These are phyloP conservation scores for Asarcornis scutulata DNA, from an alignment of 2,113 vertebrate species.

Conservation along the genomic window DNA sequence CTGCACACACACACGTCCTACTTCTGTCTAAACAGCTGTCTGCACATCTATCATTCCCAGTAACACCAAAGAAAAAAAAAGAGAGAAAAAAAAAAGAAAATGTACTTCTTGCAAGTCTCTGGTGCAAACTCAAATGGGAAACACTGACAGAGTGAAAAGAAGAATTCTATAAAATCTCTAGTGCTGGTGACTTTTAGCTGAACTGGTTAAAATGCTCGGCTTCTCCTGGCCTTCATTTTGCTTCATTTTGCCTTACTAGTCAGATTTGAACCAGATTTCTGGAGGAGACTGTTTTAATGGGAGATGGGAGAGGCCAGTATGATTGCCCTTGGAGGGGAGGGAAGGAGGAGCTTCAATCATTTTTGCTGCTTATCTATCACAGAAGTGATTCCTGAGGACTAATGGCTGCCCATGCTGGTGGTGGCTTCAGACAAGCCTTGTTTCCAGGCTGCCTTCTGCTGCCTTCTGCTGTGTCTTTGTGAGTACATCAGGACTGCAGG, in stretches of 20 bases:
- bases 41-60: background rate
- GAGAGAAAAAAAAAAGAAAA: conserved; percentile 29
- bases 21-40: background rate
- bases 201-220: background rate
- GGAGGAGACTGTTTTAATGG: background rate
- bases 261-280: background rate
- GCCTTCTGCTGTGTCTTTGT: background rate
- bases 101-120: background rate
- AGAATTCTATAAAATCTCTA: background rate
- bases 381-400: background rate
- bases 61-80: background rate
- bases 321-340: background rate
- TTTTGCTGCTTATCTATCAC: background rate
- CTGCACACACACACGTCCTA: background rate
- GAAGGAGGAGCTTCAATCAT: background rate
- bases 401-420: background rate
- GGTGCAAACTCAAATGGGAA: background rate
- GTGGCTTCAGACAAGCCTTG: background rate
- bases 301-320: background rate
- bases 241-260: background rate
- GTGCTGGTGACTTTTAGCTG: background rate
- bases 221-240: background rate
- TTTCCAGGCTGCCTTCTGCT: background rate
- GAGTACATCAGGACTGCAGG: background rate
- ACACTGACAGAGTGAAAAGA: background rate